phyloP scores from a whole-genome alignment of 2,888 invertebrate genomes.

The Tetheella fluctuosa region DNA sequence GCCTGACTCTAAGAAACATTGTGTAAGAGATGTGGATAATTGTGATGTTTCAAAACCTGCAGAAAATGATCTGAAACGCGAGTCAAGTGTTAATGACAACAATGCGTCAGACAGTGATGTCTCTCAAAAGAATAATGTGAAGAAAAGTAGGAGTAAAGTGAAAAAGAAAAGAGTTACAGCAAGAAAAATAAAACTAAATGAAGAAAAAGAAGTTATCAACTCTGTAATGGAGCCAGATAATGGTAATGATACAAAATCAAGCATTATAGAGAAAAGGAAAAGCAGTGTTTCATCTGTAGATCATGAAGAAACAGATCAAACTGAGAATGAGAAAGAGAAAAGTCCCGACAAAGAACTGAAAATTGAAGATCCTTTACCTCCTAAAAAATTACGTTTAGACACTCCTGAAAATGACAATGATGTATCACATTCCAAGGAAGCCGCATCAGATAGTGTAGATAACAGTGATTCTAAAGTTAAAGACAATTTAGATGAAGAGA shows the following conservation, averaged over 20 bases:
- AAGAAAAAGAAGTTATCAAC: slow-evolving; percentile 58
- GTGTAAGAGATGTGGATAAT: slow-evolving; percentile 65
- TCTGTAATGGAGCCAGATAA: slow-evolving; percentile 63
- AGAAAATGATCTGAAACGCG: slow-evolving; percentile 56
- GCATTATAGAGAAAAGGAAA: slow-evolving; percentile 74
- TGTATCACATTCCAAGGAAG: slow-evolving; percentile 73
- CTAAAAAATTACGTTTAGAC: slow-evolving; percentile 75
- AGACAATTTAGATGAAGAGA: slow-evolving; percentile 52
- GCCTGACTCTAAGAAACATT: slow-evolving; percentile 73
- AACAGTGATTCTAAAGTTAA: slow-evolving; percentile 45
- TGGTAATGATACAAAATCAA: slow-evolving; percentile 70
- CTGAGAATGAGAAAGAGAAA: slow-evolving; percentile 61
- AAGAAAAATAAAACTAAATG: slow-evolving; percentile 57
- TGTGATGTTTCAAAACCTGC: slow-evolving; percentile 63
- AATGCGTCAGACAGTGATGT: slow-evolving; percentile 61
- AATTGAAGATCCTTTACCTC: slow-evolving; percentile 67
- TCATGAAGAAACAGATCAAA: slow-evolving; percentile 57
- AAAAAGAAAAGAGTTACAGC: slow-evolving; percentile 64
- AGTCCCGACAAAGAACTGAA: slow-evolving; percentile 62
- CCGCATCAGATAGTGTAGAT: slow-evolving; percentile 52
- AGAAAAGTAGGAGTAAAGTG: slow-evolving; percentile 66
- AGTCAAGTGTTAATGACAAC: slow-evolving; percentile 63
- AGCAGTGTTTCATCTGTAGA: slow-evolving; percentile 76
- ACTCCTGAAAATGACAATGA: slow-evolving; percentile 63
- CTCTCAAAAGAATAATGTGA: slow-evolving; percentile 61